Evolutionary conservation across 2,113 vertebrate genomes (phyloP).

Genomic region (Columbina picui): DNA sequence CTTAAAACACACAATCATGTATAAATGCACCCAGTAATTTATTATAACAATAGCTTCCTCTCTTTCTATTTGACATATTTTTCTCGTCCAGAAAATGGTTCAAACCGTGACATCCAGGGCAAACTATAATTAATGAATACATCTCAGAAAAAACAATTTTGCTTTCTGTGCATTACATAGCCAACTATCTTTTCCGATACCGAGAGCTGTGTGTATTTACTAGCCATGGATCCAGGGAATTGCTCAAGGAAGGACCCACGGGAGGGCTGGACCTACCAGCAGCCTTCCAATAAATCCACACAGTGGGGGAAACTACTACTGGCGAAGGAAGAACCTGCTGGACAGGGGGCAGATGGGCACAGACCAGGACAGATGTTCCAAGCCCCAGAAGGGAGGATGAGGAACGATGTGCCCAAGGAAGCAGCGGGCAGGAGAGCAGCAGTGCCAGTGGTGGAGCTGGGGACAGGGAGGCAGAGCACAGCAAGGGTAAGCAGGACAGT

Average conservation of each 20-base stretch:
- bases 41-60: not conserved
- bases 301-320: not conserved
- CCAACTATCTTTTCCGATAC: not conserved
- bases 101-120: not conserved
- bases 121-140: not conserved
- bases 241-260: not conserved
- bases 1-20: not conserved
- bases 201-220: not conserved
- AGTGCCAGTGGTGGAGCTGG: not conserved
- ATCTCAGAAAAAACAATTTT: not conserved
- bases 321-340: fast-evolving
- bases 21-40: not conserved
- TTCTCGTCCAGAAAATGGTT: not conserved
- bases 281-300: not conserved
- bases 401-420: fast-evolving
- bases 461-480: not conserved
- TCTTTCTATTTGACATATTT: not conserved
- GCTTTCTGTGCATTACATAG: not conserved
- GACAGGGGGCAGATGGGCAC: not conserved
- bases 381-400: too few relatives aligned
- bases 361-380: not conserved
- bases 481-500: not conserved
- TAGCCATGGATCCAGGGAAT: not conserved
- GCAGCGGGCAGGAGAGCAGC: fast-evolving
- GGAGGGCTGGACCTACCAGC: not conserved